These are phyloP conservation scores for Cuculus canorus DNA, from an alignment of 2,797 vertebrate species.

Conservation along the genomic window DNA sequence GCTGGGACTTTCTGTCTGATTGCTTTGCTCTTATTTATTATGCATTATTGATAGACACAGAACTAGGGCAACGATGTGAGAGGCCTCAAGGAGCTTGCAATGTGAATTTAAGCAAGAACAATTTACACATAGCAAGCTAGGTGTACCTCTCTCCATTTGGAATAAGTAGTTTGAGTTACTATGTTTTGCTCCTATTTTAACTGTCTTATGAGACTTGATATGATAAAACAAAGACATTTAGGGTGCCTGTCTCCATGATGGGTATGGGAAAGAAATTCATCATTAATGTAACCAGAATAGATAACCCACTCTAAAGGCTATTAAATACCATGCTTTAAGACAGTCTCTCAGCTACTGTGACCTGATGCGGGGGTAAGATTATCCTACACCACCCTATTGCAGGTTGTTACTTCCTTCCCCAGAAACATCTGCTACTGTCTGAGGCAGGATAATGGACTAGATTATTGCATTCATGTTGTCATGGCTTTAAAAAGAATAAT, in stretches of 20 bases:
- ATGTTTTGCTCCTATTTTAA: not conserved
- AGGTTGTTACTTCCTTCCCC: not conserved
- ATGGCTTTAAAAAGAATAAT: not conserved
- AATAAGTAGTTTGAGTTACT: not conserved
- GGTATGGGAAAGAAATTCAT: not conserved
- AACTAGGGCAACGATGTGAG: not conserved
- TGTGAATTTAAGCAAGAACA: not conserved
- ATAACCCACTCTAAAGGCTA: not conserved
- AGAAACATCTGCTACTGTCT: constrained; percentile 47
- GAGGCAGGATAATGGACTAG: not conserved
- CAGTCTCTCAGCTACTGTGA: not conserved
- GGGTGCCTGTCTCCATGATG: not conserved
- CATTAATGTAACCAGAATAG: not conserved
- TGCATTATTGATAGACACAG: accelerated
- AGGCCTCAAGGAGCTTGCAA: not conserved
- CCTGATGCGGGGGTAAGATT: not conserved
- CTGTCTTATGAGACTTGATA: not conserved
- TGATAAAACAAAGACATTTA: not conserved
- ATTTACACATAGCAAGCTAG: not conserved
- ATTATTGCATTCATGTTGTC: not conserved
- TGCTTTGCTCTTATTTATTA: not conserved
- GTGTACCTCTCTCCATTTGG: not conserved
- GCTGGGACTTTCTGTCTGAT: not conserved
- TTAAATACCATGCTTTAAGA: not conserved
- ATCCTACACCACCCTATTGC: not conserved